These are phyloP conservation scores for Phaetusa simplex DNA, from an alignment of 2,113 vertebrate species.

Conservation along the genomic window DNA sequence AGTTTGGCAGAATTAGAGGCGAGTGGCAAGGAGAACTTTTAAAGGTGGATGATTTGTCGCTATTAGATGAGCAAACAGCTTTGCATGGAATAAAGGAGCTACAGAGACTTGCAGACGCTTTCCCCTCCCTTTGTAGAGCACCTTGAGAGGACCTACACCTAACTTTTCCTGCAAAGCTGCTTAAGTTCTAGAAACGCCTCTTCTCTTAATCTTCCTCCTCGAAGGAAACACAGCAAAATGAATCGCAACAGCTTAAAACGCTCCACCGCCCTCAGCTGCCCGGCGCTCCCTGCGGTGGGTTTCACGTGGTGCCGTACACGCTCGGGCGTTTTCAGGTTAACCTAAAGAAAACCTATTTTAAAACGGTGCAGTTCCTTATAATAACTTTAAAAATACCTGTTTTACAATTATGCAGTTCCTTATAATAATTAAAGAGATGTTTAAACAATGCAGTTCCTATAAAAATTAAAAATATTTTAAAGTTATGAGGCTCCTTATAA, in stretches of 20 bases:
- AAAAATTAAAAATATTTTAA: not conserved
- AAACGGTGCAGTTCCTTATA: not conserved
- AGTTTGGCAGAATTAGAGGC: not conserved
- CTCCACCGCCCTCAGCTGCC: not conserved
- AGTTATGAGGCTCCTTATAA: not conserved
- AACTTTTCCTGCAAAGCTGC: not conserved
- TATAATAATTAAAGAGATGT: not conserved
- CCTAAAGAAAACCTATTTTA: accelerated
- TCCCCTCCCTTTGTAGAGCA: not conserved
- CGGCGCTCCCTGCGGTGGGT: accelerated
- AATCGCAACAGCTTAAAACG: not conserved
- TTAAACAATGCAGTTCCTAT: not conserved
- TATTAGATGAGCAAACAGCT: not conserved
- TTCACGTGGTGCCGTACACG: accelerated
- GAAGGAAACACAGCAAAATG: not conserved
- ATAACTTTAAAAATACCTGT: not conserved
- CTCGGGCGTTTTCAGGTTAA: accelerated
- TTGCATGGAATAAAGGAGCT: not conserved
- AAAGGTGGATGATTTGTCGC: not conserved
- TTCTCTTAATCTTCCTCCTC: not conserved
- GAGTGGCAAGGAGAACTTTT: not conserved
- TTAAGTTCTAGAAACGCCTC: not conserved
- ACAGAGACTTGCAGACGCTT: not conserved
- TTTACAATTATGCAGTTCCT: not conserved
- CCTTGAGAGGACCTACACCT: not conserved